Evolutionary conservation across 2,888 invertebrate species (phyloP).

Genomic region (Brenthis ino): DNA sequence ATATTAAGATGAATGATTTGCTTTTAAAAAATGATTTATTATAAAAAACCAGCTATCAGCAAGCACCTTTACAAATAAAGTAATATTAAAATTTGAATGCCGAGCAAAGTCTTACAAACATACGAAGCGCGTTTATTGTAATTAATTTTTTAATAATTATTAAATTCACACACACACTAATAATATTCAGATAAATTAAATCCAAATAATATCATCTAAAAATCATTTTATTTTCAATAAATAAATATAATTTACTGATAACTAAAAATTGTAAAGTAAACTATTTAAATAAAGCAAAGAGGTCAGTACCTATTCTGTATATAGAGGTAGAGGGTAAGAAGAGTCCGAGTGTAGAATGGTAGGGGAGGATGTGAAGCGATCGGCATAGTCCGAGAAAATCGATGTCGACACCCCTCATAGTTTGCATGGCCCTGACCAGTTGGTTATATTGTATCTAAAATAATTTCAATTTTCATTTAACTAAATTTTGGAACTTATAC

Average conservation of each 20-base stretch:
- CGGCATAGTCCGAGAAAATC: conserved; percentile 80
- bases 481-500: neutral
- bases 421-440: conserved; percentile 67
- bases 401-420: conserved; percentile 77
- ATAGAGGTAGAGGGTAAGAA: conserved; percentile 44
- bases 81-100: too few species aligned
- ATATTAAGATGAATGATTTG: too few species aligned
- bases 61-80: too few species aligned
- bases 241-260: neutral
- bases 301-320: conserved; percentile 47
- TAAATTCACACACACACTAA: too few species aligned
- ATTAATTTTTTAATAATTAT: too few species aligned
- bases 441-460: conserved; percentile 18
- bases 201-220: too few species aligned
- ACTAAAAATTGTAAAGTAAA: conserved; percentile 15
- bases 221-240: too few species aligned
- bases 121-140: too few species aligned
- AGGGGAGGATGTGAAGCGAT: conserved; percentile 62
- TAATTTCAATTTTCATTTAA: conserved; percentile 5
- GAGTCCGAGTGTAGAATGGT: conserved; percentile 58
- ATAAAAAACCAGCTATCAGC: too few species aligned
- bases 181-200: too few species aligned
- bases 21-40: too few species aligned
- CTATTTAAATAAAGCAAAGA: conserved; percentile 41
- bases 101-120: too few species aligned